Conservation (phyloP, 2,113 vertebrate genomes). For the Rhinoderma darwinii region DNA sequence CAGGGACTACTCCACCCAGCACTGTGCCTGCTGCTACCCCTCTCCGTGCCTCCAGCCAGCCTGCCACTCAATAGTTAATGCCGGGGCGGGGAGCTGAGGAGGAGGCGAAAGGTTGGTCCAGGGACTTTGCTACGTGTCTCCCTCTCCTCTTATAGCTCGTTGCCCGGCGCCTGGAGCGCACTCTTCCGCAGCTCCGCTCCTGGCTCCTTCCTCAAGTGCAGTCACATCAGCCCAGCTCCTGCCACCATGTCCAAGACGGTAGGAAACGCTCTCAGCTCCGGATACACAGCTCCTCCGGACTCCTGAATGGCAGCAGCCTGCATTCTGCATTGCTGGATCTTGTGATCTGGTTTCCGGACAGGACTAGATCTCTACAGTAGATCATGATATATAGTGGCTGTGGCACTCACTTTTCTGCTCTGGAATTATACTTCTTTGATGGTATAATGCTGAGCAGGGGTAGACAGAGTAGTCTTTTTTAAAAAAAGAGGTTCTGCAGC, state of each 20-base stretch:
- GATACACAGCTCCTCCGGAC: background rate
- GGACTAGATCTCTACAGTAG: background rate
- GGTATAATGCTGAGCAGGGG: background rate
- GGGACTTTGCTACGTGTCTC: slow-evolving; percentile 57
- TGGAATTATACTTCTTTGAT: background rate
- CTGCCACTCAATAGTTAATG: slow-evolving; percentile 11
- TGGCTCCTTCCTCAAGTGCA: background rate
- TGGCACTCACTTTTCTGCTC: background rate
- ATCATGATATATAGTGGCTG: background rate
- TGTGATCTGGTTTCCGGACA: background rate
- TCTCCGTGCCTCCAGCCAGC: background rate
- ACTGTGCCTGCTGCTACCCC: background rate
- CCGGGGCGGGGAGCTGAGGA: background rate
- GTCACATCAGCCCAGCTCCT: background rate
- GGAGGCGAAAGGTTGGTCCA: slow-evolving; percentile 39
- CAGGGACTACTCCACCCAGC: slow-evolving; percentile 9
- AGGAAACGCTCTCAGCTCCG: background rate
- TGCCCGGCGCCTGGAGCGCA: background rate
- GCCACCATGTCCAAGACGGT: slow-evolving; percentile 53
- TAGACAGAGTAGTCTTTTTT: background rate
- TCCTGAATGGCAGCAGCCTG: background rate
- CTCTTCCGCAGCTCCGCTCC: background rate
- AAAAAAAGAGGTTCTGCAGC: slow-evolving; percentile 3
- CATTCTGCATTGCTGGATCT: background rate
- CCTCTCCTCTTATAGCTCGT: slow-evolving; percentile 36